Evolutionary conservation across 2,888 invertebrate species (phyloP), one percentile per base, ranked within the genome.

Genomic region (Craniophora ligustri): DNA sequence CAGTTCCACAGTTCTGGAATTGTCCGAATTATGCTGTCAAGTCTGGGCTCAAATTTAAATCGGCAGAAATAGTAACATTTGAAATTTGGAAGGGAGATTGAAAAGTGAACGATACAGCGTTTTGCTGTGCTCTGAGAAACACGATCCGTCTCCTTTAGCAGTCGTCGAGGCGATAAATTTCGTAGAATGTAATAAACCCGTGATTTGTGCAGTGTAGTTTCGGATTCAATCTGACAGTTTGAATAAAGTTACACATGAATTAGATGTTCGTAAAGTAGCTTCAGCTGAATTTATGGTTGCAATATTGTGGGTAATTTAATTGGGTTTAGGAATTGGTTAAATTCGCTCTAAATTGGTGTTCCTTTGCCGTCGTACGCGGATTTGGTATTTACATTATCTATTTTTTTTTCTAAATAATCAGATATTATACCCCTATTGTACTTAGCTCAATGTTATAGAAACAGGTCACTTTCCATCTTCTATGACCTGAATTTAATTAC

Each of bases 131-230:
- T 49, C 63, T 60, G 56, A 67, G 71, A 67, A 78, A 76, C 72
- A 70, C 65, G 75, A 81, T 79, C 69, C 67, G 69, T 76, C 78
- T 68, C 55, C 65, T 77, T 78, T 74, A 70, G 67, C 72, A 70
- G 69, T 77, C 77, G 74, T 57, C 67, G 76, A 69, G 53, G 74
- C 79, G 76, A 83, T 82, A 83, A 83, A 83, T 84, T 81, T 67
- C 56, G 61, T 68, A 54, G 75, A 82, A 83, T 82, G 80, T 79
- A 84, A 84, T 83, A 83, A 76, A 81, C 68, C 63, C 57, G 78
- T 81, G 81, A 81, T 80, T 82, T 81, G 79, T 81, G 75, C 72
- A 71, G 72, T 70, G 50, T 55, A 60, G 76, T 65, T 69, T 75
- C 67, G 60, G 54, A 74, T 78, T 71, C 63, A 67, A 76, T 70